phyloP scores from a whole-genome alignment of 1,140 invertebrate species.

The Steinernema feltiae region DNA sequence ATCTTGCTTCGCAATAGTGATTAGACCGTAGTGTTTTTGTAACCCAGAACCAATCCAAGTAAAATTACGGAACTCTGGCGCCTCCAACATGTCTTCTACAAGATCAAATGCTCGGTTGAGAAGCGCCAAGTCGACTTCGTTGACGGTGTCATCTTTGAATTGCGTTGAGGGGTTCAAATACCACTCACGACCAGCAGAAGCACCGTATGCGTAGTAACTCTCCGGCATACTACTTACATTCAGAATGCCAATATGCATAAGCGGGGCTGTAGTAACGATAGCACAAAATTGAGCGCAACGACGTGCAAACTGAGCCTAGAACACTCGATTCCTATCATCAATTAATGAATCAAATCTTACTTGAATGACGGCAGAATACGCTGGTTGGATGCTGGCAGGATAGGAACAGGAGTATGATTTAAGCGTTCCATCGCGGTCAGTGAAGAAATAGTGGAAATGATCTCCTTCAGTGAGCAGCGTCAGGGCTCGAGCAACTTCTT shows the following conservation, averaged over 20 bases:
- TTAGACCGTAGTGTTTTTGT: conserved; percentile 41
- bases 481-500: neutral
- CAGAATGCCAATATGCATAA: conserved; percentile 49
- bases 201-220: conserved; percentile 42
- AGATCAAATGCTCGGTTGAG: conserved; percentile 34
- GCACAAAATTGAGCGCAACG: conserved; percentile 58
- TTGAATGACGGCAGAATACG: conserved; percentile 56
- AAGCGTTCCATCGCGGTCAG: conserved; percentile 56
- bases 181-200: conserved; percentile 40
- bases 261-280: conserved; percentile 56
- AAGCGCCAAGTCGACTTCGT: conserved; percentile 23
- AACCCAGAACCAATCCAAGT: conserved; percentile 42
- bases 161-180: conserved; percentile 36
- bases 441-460: conserved; percentile 57
- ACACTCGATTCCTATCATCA: neutral
- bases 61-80: conserved; percentile 32
- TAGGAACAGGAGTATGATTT: conserved; percentile 56
- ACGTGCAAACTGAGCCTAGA: conserved; percentile 52
- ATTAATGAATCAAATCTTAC: conserved; percentile 22
- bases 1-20: conserved; percentile 40
- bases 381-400: conserved; percentile 52
- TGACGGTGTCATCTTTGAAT: conserved; percentile 38
- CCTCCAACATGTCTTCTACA: conserved; percentile 39
- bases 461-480: conserved; percentile 43
- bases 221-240: conserved; percentile 55